Conservation (phyloP, 2,797 vertebrate genomes). For the Pipistrellus pygmaeus region DNA sequence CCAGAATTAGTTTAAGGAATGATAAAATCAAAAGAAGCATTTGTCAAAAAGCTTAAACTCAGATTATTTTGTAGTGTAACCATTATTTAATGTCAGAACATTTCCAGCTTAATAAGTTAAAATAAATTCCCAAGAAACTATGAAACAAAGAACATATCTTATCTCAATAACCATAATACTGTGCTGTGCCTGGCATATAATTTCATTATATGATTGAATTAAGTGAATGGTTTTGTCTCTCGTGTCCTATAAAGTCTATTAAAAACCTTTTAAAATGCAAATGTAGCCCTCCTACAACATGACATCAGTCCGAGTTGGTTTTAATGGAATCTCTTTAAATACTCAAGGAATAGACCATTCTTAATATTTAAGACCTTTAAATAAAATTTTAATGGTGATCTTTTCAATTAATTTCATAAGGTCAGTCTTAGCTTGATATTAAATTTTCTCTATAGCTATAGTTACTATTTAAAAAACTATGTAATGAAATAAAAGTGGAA, state of each 20-base stretch:
- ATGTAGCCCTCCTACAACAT: slow-evolving; percentile 55
- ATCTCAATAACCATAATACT: not conserved
- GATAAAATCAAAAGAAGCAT: not conserved
- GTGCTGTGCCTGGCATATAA: not conserved
- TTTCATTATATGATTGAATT: slow-evolving; percentile 60
- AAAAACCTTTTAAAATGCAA: slow-evolving; percentile 61
- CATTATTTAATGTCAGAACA: slow-evolving; percentile 24
- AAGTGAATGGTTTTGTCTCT: slow-evolving; percentile 58
- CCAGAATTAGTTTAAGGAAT: not conserved
- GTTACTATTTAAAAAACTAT: slow-evolving; percentile 22
- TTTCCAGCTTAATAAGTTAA: slow-evolving; percentile 38
- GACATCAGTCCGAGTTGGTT: slow-evolving; percentile 39
- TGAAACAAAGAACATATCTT: not conserved
- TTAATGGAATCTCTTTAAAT: slow-evolving; percentile 64
- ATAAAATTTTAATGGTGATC: slow-evolving; percentile 61
- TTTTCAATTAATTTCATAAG: slow-evolving; percentile 61
- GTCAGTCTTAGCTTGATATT: slow-evolving; percentile 28
- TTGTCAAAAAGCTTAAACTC: slow-evolving; percentile 41
- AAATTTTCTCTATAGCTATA: slow-evolving; percentile 27
- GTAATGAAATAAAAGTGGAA: slow-evolving; percentile 17
- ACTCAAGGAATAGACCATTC: slow-evolving; percentile 66
- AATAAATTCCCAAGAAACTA: slow-evolving; percentile 19
- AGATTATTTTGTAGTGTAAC: not conserved
- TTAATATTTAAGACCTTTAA: slow-evolving; percentile 64
- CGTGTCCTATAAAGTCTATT: slow-evolving; percentile 42